Evolutionary conservation across 2,888 invertebrate genomes (phyloP), one percentile per base, ranked within the genome.

Genomic region (Cephus rjabovi): DNA sequence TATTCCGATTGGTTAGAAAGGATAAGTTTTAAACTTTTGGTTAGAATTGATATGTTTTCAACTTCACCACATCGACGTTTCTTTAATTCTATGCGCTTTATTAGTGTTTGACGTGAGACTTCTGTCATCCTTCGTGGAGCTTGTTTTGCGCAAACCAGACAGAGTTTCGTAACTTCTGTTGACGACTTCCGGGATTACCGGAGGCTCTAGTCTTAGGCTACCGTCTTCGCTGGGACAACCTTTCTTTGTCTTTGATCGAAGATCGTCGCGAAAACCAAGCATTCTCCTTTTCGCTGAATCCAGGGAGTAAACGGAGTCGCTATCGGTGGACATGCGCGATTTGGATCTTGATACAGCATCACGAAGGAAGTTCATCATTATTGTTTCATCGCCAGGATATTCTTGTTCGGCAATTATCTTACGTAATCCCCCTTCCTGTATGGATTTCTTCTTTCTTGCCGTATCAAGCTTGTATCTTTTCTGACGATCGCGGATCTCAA

Each of bases 141-240:
- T 85, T 75, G 92, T 92, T 88, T 92, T 92, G 89, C 92, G 92
- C 89, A 94, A 91, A 85, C 92, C 92, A 79, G 91, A 91, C 86
- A 94, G 92, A 77, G 92, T 92, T 87, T 94, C 93, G 87, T 93
- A 93, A 80, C 92, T 92, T 79, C 92, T 93, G 88, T 94, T 93
- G n/a, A 94, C 92, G 80, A 94, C 92, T 90, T 94, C 93, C 68
- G 94, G 93, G 79, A 91, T 91, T 86, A 90, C 88, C 76, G 94
- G 94, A 88, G 93, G 93, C 89, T 93, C 93, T 89, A 94, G 92
- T 92, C 93, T 93, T 91, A 93, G 91, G 74, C 79, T 83, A 11
- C 15, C 71, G 11, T 71, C 71, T 71, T 71, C 71, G 71, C 31
- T 23, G 23, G 23, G 56, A 56, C 56, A 56, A 15, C 15, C 40